phyloP scores from a whole-genome alignment of 1,140 invertebrate genomes.

The Dendroctonus ponderosae region DNA sequence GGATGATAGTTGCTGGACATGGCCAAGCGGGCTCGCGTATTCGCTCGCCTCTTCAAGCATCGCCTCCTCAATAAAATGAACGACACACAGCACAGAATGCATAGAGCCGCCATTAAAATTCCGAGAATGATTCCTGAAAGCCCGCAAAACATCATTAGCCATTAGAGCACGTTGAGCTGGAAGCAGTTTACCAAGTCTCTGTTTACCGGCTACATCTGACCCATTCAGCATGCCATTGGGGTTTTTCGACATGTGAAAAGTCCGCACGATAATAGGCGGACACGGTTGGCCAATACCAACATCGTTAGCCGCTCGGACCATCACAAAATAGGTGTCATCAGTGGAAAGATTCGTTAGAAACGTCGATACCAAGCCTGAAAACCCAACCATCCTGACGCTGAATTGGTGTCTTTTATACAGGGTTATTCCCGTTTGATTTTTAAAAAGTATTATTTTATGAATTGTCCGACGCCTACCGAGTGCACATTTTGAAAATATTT shows the following conservation, averaged over 20 bases:
- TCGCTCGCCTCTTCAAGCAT: conserved; percentile 43
- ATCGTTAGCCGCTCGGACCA: conserved; percentile 56
- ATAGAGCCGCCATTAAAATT: conserved; percentile 45
- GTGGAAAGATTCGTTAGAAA: conserved; percentile 52
- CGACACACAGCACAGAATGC: conserved; percentile 48
- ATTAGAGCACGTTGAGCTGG: background rate
- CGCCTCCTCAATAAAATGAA: conserved; percentile 47
- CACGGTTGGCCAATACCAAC: conserved; percentile 56
- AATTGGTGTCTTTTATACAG: background rate
- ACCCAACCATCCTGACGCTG: too few species aligned
- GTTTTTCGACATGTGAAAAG: conserved; percentile 22
- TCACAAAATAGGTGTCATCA: conserved; percentile 56
- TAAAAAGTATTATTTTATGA: too few species aligned
- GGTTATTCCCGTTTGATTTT: background rate
- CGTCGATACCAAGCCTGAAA: conserved; percentile 36
- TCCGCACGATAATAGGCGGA: conserved; percentile 50
- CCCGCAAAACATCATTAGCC: background rate
- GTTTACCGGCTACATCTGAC: conserved; percentile 40
- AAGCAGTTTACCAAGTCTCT: conserved; percentile 50
- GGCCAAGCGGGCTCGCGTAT: conserved; percentile 29
- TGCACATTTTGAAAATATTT: too few species aligned
- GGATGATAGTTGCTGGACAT: conserved; percentile 39
- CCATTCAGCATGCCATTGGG: conserved; percentile 9
- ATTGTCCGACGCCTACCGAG: too few species aligned
- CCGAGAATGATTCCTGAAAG: conserved; percentile 49